Percentiles rank a stretch among this genome's conserved stretches.
phyloP scores from a whole-genome alignment of 2,888 invertebrate genomes.

The Callimorpha dominula region DNA sequence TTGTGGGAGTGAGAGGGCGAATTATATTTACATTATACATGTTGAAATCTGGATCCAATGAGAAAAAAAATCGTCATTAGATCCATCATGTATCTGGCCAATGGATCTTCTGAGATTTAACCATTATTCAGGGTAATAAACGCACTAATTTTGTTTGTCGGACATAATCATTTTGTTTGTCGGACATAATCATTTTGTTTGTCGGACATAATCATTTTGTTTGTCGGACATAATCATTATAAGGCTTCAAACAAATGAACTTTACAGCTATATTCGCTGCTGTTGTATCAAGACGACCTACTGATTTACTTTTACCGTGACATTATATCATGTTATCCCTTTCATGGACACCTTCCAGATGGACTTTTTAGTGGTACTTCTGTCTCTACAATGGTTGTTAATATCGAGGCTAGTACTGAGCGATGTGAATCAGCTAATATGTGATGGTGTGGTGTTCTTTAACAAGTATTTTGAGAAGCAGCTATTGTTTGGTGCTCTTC shows the following conservation, averaged over 20 bases:
- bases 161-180: no score
- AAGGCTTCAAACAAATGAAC: background rate
- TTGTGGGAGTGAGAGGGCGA: no score
- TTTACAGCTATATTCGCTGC: background rate
- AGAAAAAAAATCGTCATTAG: no score
- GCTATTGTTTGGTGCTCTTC: constrained; percentile 3
- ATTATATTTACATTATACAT: no score
- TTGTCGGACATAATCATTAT: no score
- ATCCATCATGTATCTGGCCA: no score
- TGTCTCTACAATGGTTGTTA: background rate
- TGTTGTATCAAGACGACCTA: background rate
- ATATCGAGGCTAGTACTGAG: background rate
- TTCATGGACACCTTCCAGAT: background rate
- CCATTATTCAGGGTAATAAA: no score
- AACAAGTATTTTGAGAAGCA: constrained; percentile 4
- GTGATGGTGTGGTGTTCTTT: constrained; percentile 4
- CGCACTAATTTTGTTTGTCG: no score
- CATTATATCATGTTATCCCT: background rate
- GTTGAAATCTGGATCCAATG: no score
- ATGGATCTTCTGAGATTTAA: no score
- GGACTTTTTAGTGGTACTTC: background rate
- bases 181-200: no score
- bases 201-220: no score
- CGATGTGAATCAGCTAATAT: background rate
- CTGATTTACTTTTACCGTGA: background rate